Evolutionary conservation across 2,888 invertebrate species (phyloP).

Genomic region (Dinocampus coccinellae): DNA sequence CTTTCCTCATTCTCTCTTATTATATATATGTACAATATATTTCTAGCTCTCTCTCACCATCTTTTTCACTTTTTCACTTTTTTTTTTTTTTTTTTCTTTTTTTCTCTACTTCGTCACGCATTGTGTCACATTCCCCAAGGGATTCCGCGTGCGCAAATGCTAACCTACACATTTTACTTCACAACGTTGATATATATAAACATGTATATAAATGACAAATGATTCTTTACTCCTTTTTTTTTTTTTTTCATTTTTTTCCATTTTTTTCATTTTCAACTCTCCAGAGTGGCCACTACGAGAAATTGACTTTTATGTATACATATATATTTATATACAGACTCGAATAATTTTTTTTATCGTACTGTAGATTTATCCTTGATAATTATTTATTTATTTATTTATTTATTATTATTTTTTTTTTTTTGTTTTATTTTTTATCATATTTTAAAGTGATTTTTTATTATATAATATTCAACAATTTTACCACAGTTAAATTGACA

Average conservation of each 20-base stretch:
- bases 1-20: slow-evolving; percentile 9
- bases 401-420: neutral
- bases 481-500: too few species aligned
- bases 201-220: neutral
- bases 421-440: too few species aligned
- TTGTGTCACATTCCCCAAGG: slow-evolving; percentile 48
- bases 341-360: neutral
- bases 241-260: neutral
- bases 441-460: too few species aligned
- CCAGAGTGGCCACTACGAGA: neutral
- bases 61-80: neutral
- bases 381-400: too few species aligned
- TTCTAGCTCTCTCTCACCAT: too few species aligned
- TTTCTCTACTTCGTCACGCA: slow-evolving; percentile 41
- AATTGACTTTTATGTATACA: neutral
- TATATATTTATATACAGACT: neutral
- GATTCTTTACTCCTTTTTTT: neutral
- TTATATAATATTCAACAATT: too few species aligned
- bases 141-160: slow-evolving; percentile 25
- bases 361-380: too few species aligned
- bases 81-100: slow-evolving; percentile 20
- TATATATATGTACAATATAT: too few species aligned
- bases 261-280: neutral
- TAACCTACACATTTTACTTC: slow-evolving; percentile 15
- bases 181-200: neutral